Percentiles rank a stretch among this genome's conserved stretches.
phyloP scores from a whole-genome alignment of 1,140 invertebrate species.

The Drosophila ambigua region DNA sequence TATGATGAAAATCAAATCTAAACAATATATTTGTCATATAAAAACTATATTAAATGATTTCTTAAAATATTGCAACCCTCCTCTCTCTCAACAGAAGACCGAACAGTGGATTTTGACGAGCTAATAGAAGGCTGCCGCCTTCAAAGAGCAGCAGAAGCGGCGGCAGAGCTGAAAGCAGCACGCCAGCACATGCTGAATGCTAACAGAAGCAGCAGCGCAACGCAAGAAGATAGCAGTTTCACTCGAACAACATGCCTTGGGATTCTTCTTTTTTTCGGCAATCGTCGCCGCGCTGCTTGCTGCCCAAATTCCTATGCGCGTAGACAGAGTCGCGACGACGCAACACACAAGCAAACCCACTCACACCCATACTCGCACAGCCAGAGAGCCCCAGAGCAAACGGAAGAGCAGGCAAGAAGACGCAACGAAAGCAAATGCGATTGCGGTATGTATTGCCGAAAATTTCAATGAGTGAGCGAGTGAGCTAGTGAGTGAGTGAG shows the following conservation, averaged over 20 bases:
- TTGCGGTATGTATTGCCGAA: constrained; percentile 47
- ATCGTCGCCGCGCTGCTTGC: constrained; percentile 23
- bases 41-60: too few species aligned
- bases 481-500: constrained; percentile 15
- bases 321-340: constrained; percentile 17
- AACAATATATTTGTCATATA: too few species aligned
- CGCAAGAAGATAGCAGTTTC: constrained; percentile 26
- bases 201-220: constrained; percentile 23
- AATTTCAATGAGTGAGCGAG: constrained; percentile 25
- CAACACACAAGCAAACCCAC: constrained; percentile 10
- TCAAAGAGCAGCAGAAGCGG: constrained; percentile 1
- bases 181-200: constrained; percentile 13
- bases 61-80: too few species aligned
- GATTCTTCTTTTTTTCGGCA: constrained; percentile 16
- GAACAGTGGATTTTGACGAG: constrained; percentile 11
- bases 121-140: too few species aligned
- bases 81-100: not conserved
- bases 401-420: constrained; percentile 23
- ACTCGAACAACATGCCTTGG: constrained; percentile 49
- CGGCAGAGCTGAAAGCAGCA: constrained; percentile 16
- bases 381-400: constrained; percentile 7
- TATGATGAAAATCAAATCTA: too few species aligned
- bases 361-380: not conserved
- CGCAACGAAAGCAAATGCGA: constrained; percentile 20
- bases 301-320: constrained; percentile 66